Conservation (phyloP, 2,888 invertebrate species). For the Lasioglossum marginatum region DNA sequence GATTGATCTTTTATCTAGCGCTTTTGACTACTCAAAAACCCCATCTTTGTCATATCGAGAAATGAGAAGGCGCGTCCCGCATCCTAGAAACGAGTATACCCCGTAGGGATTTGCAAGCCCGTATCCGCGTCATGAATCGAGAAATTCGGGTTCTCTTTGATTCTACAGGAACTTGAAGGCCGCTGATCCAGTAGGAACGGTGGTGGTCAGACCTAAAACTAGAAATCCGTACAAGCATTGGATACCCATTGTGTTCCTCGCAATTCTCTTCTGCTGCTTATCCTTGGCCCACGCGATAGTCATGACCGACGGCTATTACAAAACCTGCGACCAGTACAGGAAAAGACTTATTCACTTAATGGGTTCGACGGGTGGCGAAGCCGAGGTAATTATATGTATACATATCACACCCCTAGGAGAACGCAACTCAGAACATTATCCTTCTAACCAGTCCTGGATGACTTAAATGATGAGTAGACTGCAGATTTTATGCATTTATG, state of each 20-base stretch:
- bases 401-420: too few species aligned
- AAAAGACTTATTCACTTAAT: slow-evolving; percentile 87
- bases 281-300: slow-evolving; percentile 89
- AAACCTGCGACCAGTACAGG: slow-evolving; percentile 91
- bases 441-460: too few species aligned
- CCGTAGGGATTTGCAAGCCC: too few species aligned
- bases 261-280: slow-evolving; percentile 88
- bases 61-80: too few species aligned
- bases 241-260: slow-evolving; percentile 88
- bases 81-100: too few species aligned
- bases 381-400: slow-evolving; percentile 57
- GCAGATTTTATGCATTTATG: too few species aligned
- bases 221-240: slow-evolving; percentile 84
- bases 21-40: too few species aligned
- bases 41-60: too few species aligned
- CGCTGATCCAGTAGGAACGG: slow-evolving; percentile 52
- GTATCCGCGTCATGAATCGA: neutral
- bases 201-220: slow-evolving; percentile 74
- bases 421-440: too few species aligned
- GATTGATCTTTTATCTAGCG: too few species aligned
- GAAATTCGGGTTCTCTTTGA: neutral
- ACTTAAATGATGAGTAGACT: too few species aligned
- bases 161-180: slow-evolving; percentile 62
- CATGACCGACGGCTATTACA: slow-evolving; percentile 90
- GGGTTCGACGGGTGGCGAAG: slow-evolving; percentile 76